Percentiles rank a stretch among this genome's conserved stretches.
phyloP scores from a whole-genome alignment of 2,797 vertebrate species.

The Myripristis jacobus region DNA sequence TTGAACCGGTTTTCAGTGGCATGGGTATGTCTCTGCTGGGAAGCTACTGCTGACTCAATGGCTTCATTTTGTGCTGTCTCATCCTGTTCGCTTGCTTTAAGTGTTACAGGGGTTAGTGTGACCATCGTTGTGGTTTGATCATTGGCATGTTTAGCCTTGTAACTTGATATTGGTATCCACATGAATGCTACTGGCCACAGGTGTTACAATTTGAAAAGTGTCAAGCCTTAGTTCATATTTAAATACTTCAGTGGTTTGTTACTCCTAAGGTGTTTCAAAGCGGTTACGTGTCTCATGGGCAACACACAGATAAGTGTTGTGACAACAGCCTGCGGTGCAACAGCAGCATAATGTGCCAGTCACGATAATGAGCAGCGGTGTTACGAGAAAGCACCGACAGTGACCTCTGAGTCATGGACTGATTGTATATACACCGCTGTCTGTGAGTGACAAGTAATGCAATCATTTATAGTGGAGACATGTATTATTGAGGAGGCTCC shows the following conservation, averaged over 20 bases:
- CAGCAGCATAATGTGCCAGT: not conserved
- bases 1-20: not conserved
- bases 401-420: constrained; percentile 30
- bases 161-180: no score
- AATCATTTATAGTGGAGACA: constrained; percentile 2
- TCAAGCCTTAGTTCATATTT: no score
- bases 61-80: not conserved
- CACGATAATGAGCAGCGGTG: not conserved
- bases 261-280: no score
- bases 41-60: not conserved
- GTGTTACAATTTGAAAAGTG: no score
- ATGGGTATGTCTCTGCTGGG: not conserved
- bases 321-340: constrained; percentile 13
- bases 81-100: not conserved
- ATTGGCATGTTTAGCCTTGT: not conserved
- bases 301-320: constrained; percentile 16
- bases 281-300: not conserved
- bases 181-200: no score
- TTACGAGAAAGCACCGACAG: not conserved
- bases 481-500: constrained; percentile 44
- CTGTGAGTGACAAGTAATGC: constrained; percentile 29
- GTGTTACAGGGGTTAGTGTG: not conserved
- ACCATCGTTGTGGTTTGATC: not conserved
- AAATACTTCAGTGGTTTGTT: no score
- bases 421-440: constrained; percentile 20